Percentiles rank a stretch among this genome's conserved stretches.
These are phyloP conservation scores for Adelges cooleyi DNA, from an alignment of 1,140 invertebrate species.

Conservation along the genomic window DNA sequence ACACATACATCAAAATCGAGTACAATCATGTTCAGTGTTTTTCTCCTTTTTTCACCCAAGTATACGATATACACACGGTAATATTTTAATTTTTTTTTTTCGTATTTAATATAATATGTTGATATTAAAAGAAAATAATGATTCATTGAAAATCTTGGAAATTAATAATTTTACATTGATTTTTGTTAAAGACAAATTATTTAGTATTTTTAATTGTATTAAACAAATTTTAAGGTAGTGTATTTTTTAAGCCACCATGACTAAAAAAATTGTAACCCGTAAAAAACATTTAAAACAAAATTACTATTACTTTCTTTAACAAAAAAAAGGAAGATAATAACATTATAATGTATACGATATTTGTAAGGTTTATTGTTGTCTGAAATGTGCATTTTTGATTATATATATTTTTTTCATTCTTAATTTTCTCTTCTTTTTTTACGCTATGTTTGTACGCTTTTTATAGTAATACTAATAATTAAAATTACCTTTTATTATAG, in stretches of 20 bases:
- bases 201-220: conserved; percentile 15
- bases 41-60: conserved; percentile 24
- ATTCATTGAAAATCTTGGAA: too few relatives aligned
- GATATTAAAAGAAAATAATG: too few relatives aligned
- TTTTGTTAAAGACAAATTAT: conserved; percentile 10
- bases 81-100: conserved; percentile 22
- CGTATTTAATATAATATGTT: background rate
- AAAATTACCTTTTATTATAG: background rate
- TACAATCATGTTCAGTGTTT: conserved; percentile 28
- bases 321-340: conserved; percentile 15
- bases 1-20: conserved; percentile 19
- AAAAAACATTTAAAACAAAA: background rate
- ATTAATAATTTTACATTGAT: background rate
- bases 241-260: conserved; percentile 25
- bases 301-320: background rate
- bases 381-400: conserved; percentile 5
- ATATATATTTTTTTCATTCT: background rate
- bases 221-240: background rate
- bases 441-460: conserved; percentile 20
- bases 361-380: conserved; percentile 21
- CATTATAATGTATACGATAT: conserved; percentile 27
- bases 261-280: background rate
- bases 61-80: conserved; percentile 28
- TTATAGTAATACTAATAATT: conserved; percentile 4
- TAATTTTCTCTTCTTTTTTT: background rate